Evolutionary conservation across 2,888 invertebrate species (phyloP).

Genomic region (Biston betularia): DNA sequence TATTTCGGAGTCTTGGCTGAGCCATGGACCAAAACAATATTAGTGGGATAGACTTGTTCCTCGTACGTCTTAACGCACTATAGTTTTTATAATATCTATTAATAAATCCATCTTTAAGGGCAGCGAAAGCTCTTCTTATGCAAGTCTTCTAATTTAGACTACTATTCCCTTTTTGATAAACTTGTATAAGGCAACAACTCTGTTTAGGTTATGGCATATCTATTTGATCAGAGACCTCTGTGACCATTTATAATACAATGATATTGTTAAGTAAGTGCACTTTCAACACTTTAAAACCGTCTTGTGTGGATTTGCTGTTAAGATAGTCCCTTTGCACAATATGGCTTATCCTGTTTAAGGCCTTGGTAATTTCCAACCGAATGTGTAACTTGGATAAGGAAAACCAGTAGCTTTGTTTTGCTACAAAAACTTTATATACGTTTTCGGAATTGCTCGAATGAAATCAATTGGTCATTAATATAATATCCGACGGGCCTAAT

Average conservation of each 20-base stretch:
- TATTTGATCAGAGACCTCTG: slow-evolving; percentile 51
- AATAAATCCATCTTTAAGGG: slow-evolving; percentile 22
- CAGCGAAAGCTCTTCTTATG: slow-evolving; percentile 27
- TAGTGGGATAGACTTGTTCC: no score
- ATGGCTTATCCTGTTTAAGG: slow-evolving; percentile 26
- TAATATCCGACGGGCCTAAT: slow-evolving; percentile 46
- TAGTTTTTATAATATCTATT: slow-evolving; percentile 6
- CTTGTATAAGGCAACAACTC: slow-evolving; percentile 29
- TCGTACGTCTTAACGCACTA: background rate
- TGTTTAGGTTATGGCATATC: slow-evolving; percentile 49
- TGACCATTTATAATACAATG: slow-evolving; percentile 53
- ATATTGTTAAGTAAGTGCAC: slow-evolving; percentile 52
- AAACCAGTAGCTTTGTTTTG: slow-evolving; percentile 7
- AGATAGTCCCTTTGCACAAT: slow-evolving; percentile 26
- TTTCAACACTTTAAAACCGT: slow-evolving; percentile 33
- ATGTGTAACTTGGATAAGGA: slow-evolving; percentile 1
- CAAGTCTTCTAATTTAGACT: slow-evolving; percentile 34
- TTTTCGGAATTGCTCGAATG: slow-evolving; percentile 16
- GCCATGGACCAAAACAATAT: no score
- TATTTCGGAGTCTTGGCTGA: no score
- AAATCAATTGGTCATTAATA: slow-evolving; percentile 29
- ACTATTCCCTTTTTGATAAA: slow-evolving; percentile 34
- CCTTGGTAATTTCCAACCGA: slow-evolving; percentile 1
- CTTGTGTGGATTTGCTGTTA: slow-evolving; percentile 24
- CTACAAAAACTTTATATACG: slow-evolving; percentile 18